Conservation (phyloP, 2,888 invertebrate genomes). For the Habrosyne pyritoides region DNA sequence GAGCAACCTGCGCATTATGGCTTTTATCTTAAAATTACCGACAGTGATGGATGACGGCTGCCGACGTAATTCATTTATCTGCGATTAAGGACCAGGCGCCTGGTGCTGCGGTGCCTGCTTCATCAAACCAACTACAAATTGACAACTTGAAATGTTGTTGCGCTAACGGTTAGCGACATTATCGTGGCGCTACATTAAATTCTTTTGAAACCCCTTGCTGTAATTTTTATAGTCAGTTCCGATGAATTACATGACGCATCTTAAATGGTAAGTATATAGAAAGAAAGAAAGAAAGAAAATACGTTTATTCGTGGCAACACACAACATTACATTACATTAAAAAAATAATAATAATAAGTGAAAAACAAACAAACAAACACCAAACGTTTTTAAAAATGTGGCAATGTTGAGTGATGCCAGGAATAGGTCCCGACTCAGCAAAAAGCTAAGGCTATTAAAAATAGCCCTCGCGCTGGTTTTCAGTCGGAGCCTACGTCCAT, state of each 20-base stretch:
- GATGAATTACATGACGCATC: not conserved
- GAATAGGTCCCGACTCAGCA: no score
- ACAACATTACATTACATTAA: no score
- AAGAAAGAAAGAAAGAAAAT: no score
- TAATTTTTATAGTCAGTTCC: not conserved
- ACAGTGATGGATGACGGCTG: conserved; percentile 70
- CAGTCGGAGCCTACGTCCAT: no score
- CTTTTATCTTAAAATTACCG: conserved; percentile 73
- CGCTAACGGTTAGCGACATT: conserved; percentile 22
- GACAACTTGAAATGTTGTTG: conserved; percentile 45
- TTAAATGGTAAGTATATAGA: no score
- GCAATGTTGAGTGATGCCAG: no score
- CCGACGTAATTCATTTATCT: conserved; percentile 73
- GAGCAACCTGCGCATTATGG: conserved; percentile 51
- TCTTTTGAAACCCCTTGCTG: not conserved
- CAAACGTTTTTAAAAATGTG: no score
- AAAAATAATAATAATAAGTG: no score
- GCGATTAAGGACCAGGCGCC: conserved; percentile 57
- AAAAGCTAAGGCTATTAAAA: no score
- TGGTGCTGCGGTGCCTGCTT: conserved; percentile 41
- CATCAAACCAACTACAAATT: conserved; percentile 51
- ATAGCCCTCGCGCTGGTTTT: no score
- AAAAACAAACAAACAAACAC: no score
- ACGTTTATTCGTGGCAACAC: no score
- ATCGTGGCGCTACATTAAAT: not conserved